Evolutionary conservation across 2,797 vertebrate species (phyloP).

Genomic region (Halcyon smyrnensis): DNA sequence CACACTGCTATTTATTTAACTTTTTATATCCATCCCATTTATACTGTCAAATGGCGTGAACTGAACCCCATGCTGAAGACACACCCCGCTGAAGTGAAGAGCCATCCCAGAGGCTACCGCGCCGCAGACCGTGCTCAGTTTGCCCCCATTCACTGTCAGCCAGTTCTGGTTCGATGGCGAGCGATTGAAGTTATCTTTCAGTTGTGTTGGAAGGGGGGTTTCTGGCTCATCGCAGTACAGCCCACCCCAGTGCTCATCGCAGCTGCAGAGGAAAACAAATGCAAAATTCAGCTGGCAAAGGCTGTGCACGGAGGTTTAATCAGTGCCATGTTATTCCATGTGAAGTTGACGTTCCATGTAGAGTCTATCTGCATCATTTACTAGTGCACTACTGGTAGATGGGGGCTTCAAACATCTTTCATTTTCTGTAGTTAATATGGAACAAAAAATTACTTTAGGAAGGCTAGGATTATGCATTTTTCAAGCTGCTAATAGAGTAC

Average conservation of each 20-base stretch:
- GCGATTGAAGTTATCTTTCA: slow-evolving; percentile 97
- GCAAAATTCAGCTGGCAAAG: slow-evolving; percentile 24
- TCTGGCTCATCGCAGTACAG: slow-evolving; percentile 93
- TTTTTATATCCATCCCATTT: not conserved
- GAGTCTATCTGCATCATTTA: not conserved
- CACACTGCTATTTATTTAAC: not conserved
- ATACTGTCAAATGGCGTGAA: fast-evolving
- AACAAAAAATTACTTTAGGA: not conserved
- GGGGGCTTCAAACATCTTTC: slow-evolving; percentile 9
- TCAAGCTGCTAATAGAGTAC: not conserved
- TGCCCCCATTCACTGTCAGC: slow-evolving; percentile 92
- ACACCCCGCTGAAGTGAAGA: slow-evolving; percentile 96
- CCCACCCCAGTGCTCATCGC: slow-evolving; percentile 93
- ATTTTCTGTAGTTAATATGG: not conserved
- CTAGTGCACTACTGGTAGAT: not conserved
- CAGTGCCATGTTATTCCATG: not conserved
- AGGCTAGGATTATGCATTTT: not conserved
- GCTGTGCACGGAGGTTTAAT: not conserved
- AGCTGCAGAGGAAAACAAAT: slow-evolving; percentile 81
- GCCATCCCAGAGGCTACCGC: slow-evolving; percentile 95
- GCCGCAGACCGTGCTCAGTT: slow-evolving; percentile 93
- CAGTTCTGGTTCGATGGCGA: slow-evolving; percentile 92
- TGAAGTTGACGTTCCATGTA: not conserved
- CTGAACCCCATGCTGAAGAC: not conserved
- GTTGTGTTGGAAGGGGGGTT: slow-evolving; percentile 87